phyloP scores from a whole-genome alignment of 2,113 vertebrate genomes.

The Macrotus californicus region DNA sequence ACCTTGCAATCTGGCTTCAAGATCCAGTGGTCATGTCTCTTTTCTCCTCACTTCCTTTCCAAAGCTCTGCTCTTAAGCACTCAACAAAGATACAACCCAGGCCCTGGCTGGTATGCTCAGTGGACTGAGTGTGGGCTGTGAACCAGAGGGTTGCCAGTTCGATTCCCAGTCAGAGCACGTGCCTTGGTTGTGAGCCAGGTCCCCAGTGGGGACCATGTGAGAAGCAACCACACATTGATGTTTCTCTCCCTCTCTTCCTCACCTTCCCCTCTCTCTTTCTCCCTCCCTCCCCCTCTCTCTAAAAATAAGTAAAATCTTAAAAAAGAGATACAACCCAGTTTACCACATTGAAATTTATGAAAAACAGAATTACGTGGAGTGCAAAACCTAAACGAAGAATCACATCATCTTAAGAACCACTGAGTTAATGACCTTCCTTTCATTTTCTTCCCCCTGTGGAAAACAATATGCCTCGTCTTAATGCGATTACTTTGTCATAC shows the following conservation, averaged over 20 bases:
- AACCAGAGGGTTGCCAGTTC: too few species aligned
- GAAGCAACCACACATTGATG: too few species aligned
- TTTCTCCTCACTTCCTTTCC: not conserved
- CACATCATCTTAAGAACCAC: not conserved
- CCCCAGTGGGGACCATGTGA: too few species aligned
- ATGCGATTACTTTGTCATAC: not conserved
- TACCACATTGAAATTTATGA: not conserved
- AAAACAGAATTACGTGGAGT: not conserved
- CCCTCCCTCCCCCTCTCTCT: too few species aligned
- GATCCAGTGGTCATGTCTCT: not conserved
- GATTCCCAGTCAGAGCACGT: too few species aligned
- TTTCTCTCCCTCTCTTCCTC: too few species aligned
- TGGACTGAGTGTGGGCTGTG: too few species aligned
- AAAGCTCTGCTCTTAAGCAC: not conserved
- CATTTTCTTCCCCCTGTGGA: not conserved
- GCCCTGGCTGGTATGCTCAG: too few species aligned
- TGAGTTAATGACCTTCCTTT: not conserved
- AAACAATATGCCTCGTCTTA: slow-evolving; percentile 20
- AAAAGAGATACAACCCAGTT: not conserved
- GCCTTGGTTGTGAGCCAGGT: too few species aligned
- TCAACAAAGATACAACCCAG: not conserved
- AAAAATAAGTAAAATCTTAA: too few species aligned
- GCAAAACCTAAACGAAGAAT: not conserved
- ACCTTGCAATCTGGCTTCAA: not conserved
- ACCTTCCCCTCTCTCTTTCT: too few species aligned